phyloP scores from a whole-genome alignment of 1,140 invertebrate species.

The Rhopalosiphum maidis region DNA sequence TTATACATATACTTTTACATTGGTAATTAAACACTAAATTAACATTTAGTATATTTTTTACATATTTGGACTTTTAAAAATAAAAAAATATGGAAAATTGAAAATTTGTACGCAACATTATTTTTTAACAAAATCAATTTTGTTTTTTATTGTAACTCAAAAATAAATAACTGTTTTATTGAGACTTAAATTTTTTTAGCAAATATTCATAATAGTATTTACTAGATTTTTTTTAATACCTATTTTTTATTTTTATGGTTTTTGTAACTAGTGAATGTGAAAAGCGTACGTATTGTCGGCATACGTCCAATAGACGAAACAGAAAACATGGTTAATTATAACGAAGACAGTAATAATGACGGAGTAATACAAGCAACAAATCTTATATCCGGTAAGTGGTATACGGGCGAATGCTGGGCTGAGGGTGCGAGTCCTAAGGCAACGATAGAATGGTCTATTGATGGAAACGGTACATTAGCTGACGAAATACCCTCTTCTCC shows the following conservation, averaged over 20 bases:
- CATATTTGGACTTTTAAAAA: no score
- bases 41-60: neutral
- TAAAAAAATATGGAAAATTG: neutral
- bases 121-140: neutral
- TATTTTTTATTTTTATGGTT: neutral
- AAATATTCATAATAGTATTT: neutral
- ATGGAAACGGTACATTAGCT: slow-evolving; percentile 22
- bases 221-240: neutral
- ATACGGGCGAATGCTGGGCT: slow-evolving; percentile 21
- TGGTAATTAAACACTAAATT: neutral
- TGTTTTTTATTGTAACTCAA: neutral
- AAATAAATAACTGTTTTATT: neutral
- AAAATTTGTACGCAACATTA: neutral
- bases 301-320: slow-evolving; percentile 7
- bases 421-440: slow-evolving; percentile 48
- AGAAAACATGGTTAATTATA: neutral
- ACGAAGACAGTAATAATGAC: neutral
- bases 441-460: slow-evolving; percentile 29
- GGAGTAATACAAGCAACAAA: slow-evolving; percentile 2
- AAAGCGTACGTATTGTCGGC: slow-evolving; percentile 23
- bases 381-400: slow-evolving; percentile 44
- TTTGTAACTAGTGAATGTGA: slow-evolving; percentile 31
- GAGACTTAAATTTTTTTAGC: neutral
- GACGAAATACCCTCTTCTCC: slow-evolving; percentile 33
- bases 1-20: neutral